Evolutionary conservation across 2,113 vertebrate species (phyloP), one percentile per base, ranked within the genome.

Genomic region (Coregonus clupeaformis): DNA sequence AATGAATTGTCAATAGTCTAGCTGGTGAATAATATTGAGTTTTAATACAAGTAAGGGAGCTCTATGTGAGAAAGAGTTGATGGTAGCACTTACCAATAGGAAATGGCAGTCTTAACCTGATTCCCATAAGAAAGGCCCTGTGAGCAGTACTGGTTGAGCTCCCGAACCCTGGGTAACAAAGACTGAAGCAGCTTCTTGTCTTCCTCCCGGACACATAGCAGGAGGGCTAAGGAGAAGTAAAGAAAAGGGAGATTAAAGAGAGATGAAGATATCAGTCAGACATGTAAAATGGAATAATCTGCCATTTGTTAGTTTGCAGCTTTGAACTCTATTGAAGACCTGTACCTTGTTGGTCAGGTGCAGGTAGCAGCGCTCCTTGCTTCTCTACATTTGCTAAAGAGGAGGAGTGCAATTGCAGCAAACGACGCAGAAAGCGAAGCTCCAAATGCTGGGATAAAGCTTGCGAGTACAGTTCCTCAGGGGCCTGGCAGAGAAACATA

Each of bases 71-170:
- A 42, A 12, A 42, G 36, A 42, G 7, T 11, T 45, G 36, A 1
- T 20, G 11, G 36, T 9, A 42, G 0, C 6, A 36, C 94, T 93
- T 77, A 95, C 94, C 94, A 95, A 83, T 93, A 84, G 27, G 80
- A 80, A 57, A 95, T 86, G 24, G 90, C 71, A 0, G 75, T 86
- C 80, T 93, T 91, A 63, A 92, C 87, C 62, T 90, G 87, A 0
- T 69, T 77, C 11, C 87, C 86, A 11, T 84, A 90, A 30, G 85
- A 77, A 49, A 93, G 82, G n/a, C 88, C 85, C 22, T 91, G 76
- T n/a, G 80, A 68, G 30, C 92, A 92, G 14, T 72, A 80, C 12
- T 91, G 76, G 1, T 80, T 81, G 66, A 94, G 86, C 36, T 63
- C 63, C 80, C 75, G 74, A 30, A 91, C 87, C 64, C 84, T 86